Percentiles rank a stretch among this genome's conserved stretches.
Evolutionary conservation across 2,797 vertebrate genomes (phyloP).

Genomic region (Ctenopoma multispine): DNA sequence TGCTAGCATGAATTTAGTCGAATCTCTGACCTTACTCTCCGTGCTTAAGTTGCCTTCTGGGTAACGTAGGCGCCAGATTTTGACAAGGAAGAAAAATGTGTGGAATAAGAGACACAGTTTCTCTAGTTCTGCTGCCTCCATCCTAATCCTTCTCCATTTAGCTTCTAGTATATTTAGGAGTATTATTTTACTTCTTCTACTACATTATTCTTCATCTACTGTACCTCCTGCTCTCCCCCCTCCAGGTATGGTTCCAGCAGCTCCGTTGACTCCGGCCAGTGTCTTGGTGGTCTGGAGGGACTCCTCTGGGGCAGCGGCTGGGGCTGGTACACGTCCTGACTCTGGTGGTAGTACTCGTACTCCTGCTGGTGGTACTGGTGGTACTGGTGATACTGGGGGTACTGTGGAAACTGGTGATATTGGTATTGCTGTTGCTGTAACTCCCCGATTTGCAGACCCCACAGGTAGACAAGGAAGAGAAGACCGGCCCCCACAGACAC

Average conservation of each 20-base stretch:
- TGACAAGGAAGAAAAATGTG: no score
- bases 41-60: neutral
- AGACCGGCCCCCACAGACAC: conserved; percentile 88
- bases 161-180: no score
- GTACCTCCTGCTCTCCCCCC: conserved; percentile 84
- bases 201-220: conserved; percentile 40
- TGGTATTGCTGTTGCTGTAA: conserved; percentile 78
- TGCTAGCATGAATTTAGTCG: no score
- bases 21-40: neutral
- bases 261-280: conserved; percentile 74
- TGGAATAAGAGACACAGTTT: neutral
- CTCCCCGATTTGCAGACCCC: conserved; percentile 85
- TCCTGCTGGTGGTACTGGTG: conserved; percentile 70
- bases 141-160: no score
- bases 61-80: no score
- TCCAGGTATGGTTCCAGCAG: conserved; percentile 83
- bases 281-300: conserved; percentile 66
- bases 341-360: conserved; percentile 59
- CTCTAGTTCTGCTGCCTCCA: no score
- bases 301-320: conserved; percentile 69
- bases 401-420: conserved; percentile 70
- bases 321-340: conserved; percentile 62
- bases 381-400: conserved; percentile 70
- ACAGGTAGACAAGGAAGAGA: conserved; percentile 87
- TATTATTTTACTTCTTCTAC: no score